Conservation (phyloP, 2,888 invertebrate species). For the Chrysolina americana region DNA sequence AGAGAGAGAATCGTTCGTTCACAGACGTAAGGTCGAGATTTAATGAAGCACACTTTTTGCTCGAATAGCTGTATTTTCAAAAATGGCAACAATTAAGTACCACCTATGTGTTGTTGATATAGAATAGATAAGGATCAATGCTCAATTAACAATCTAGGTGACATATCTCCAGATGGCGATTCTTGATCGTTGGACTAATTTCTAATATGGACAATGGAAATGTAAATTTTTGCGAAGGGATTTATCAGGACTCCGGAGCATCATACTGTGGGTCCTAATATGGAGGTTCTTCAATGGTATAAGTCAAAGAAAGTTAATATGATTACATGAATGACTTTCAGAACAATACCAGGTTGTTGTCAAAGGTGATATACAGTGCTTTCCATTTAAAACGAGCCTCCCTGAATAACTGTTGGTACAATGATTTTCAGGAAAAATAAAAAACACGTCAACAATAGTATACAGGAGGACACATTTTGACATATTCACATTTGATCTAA, state of each 20-base stretch:
- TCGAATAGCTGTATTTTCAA: slow-evolving; percentile 30
- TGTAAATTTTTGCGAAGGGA: background rate
- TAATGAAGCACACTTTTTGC: slow-evolving; percentile 27
- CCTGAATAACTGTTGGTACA: too few species aligned
- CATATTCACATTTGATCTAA: too few species aligned
- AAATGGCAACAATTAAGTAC: slow-evolving; percentile 30
- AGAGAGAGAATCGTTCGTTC: slow-evolving; percentile 1
- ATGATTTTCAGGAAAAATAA: too few species aligned
- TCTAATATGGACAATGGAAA: background rate
- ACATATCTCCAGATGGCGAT: slow-evolving; percentile 17
- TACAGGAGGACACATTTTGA: too few species aligned
- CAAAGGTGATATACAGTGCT: too few species aligned
- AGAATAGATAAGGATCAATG: slow-evolving; percentile 12
- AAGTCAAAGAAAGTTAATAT: too few species aligned
- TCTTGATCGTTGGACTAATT: background rate
- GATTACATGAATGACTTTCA: too few species aligned
- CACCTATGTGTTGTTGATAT: slow-evolving; percentile 2
- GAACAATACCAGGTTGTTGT: too few species aligned
- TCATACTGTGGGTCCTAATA: background rate
- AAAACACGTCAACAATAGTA: too few species aligned
- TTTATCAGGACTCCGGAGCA: too few species aligned
- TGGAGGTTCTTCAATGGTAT: background rate
- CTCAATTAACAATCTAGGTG: slow-evolving; percentile 15
- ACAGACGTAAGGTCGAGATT: slow-evolving; percentile 30
- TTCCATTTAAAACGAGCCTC: too few species aligned